phyloP scores from a whole-genome alignment of 53 echinoderm and acorn worm genomes.

The Arbacia lixula region DNA sequence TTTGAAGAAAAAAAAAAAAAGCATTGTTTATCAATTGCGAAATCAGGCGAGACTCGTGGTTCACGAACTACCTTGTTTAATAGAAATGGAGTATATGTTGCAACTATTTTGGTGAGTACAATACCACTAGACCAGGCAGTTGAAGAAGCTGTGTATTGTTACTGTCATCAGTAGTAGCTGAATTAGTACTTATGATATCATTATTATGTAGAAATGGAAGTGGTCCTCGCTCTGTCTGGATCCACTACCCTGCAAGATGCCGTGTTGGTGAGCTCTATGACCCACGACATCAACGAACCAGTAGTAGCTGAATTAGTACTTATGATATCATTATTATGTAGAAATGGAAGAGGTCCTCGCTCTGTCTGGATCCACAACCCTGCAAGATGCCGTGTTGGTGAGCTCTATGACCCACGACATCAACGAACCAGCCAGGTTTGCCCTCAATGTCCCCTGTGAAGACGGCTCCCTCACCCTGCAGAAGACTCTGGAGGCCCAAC shows the following conservation, averaged over 20 bases:
- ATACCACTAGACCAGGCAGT: too few relatives aligned
- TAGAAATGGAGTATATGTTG: too few relatives aligned
- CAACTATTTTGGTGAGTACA: too few relatives aligned
- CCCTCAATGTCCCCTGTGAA: constrained; percentile 13
- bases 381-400: constrained; percentile 10
- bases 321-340: not conserved
- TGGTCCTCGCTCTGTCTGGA: not conserved
- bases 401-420: constrained; percentile 17
- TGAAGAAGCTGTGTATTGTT: too few relatives aligned
- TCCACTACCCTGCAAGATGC: not conserved
- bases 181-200: not conserved
- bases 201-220: constrained; percentile 6
- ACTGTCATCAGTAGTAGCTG: not conserved
- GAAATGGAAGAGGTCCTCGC: constrained; percentile 11
- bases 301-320: not conserved
- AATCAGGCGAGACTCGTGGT: too few relatives aligned
- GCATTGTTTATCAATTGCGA: too few relatives aligned
- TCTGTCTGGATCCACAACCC: not conserved
- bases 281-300: not conserved
- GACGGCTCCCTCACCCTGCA: not conserved
- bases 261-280: constrained; percentile 21
- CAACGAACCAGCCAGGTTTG: constrained; percentile 21
- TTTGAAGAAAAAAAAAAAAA: too few relatives aligned
- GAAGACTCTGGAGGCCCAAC: not conserved
- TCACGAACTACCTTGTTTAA: too few relatives aligned